Evolutionary conservation across 2,113 vertebrate species (phyloP), one percentile per base, ranked within the genome.

Genomic region (Heteronetta atricapilla): DNA sequence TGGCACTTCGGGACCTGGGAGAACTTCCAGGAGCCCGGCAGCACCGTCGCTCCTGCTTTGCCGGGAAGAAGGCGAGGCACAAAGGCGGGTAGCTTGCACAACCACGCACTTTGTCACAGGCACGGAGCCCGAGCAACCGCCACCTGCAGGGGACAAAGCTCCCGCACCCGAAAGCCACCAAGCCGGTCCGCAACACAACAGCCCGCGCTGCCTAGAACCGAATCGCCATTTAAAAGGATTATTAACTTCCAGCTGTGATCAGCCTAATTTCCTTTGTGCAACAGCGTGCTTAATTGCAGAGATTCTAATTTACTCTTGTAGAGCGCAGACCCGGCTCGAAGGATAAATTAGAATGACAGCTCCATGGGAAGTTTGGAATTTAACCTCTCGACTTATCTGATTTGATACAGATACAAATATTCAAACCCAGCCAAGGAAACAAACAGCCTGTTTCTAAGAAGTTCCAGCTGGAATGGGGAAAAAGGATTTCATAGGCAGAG

Each of bases 311-410:
- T 92, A 86, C 81, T 87, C 66, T 28, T 76, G 80, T 86, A 82
- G 58, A 94, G 80, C 77, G 46, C 82, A 78, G 79, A 44, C 80
- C 69, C 66, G 40, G 52, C 88, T 81, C 80, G 7, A 60, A 60
- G 53, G 69, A 93, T 93, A 92, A 95, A 96, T 96, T 90, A 93
- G 86, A 91, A 60, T 50, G 83, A 93, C 19, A 28, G 93, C 82
- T 93, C 80, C 82, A 81, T 16, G 64, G 82, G 88, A 90, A 88
- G 73, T 81, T 64, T 0, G 3, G 93, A 95, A 94, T 92, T 86
- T 74, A 90, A 91, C 88, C 95, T 91, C 78, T 82, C n/a, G 79
- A 82, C 86, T 96, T 93, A 93, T 87, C 96, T 95, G 94, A 96
- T 95, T 58, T 92, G 95, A 96, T 68, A 80, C 83, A 95, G 90